Conservation (phyloP, 2,797 vertebrate genomes). For the Echiichthys vipera region DNA sequence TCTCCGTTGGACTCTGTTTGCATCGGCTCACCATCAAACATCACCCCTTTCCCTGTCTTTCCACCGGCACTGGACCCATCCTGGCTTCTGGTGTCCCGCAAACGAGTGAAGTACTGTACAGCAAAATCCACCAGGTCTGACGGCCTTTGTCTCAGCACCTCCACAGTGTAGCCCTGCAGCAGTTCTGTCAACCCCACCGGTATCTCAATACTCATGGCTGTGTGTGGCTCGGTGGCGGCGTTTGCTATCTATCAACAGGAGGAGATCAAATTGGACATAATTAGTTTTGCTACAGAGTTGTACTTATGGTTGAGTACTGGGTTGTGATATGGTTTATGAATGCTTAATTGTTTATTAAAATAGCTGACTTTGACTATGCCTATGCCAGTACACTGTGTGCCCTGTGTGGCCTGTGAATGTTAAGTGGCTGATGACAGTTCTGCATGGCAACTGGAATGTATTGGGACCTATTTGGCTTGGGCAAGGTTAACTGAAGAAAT, state of each 20-base stretch:
- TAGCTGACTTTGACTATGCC: constrained; percentile 34
- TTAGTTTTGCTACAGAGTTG: background rate
- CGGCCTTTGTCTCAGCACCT: constrained; percentile 94
- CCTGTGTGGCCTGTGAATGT: constrained; percentile 6
- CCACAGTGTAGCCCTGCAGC: constrained; percentile 97
- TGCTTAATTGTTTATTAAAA: constrained; percentile 23
- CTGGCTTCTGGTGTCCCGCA: constrained; percentile 89
- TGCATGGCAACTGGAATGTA: constrained; percentile 6
- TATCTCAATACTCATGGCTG: constrained; percentile 96
- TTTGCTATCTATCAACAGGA: constrained; percentile 56
- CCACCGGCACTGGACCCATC: constrained; percentile 78
- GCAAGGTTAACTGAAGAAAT: constrained; percentile 6
- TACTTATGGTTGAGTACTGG: background rate
- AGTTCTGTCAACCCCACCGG: constrained; percentile 95
- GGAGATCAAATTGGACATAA: constrained; percentile 23
- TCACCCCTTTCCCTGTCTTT: constrained; percentile 86
- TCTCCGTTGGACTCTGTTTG: constrained; percentile 93
- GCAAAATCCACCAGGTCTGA: constrained; percentile 96
- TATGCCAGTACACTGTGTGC: constrained; percentile 10
- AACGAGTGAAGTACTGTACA: constrained; percentile 93
- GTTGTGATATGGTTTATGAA: background rate
- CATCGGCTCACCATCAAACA: constrained; percentile 93
- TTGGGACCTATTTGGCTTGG: background rate
- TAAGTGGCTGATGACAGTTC: constrained; percentile 31
- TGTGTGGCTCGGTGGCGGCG: constrained; percentile 61